phyloP scores from a whole-genome alignment of 2,888 invertebrate species.

The Cryptus armator region DNA sequence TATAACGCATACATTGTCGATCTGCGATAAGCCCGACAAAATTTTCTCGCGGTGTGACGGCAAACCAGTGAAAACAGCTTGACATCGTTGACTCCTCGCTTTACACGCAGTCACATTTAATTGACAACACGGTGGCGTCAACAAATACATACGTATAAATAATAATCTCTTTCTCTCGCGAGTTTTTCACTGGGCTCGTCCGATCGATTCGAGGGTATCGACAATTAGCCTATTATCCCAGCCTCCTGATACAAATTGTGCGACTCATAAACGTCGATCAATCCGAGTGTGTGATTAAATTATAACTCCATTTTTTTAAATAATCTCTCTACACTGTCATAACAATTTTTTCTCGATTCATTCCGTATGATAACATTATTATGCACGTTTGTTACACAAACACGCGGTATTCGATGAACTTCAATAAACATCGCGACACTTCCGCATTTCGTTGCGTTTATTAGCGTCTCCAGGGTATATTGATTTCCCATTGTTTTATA shows the following conservation, averaged over 20 bases:
- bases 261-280: slow-evolving; percentile 40
- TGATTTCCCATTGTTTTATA: slow-evolving; percentile 68
- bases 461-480: slow-evolving; percentile 54
- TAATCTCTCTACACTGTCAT: not conserved
- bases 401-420: not conserved
- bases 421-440: slow-evolving; percentile 30
- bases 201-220: not conserved
- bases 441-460: slow-evolving; percentile 34
- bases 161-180: not conserved
- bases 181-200: not conserved
- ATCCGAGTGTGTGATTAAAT: slow-evolving; percentile 33
- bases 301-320: slow-evolving; percentile 12
- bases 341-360: not conserved
- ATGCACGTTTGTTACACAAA: not conserved
- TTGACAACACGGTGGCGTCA: not conserved
- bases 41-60: not conserved
- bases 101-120: not conserved
- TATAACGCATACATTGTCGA: not conserved
- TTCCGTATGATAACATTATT: not conserved
- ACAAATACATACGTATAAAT: not conserved
- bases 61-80: not conserved
- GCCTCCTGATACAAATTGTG: slow-evolving; percentile 24
- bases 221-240: not conserved
- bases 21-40: not conserved
- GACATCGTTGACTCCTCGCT: not conserved